phyloP scores from a whole-genome alignment of 2,797 vertebrate species.

The Pangasius mekongensis region DNA sequence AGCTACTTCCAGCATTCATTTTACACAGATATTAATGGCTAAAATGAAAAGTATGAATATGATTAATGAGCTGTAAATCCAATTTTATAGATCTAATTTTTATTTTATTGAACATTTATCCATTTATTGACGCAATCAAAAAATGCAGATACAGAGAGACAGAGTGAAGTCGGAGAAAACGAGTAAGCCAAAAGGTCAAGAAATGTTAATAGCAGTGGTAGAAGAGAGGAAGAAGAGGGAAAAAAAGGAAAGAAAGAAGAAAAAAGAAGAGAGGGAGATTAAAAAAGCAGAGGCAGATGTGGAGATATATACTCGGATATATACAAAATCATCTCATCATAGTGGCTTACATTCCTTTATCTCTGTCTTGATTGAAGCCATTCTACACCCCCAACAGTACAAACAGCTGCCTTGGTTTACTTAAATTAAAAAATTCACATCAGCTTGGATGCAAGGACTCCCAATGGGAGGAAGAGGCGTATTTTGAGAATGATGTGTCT shows the following conservation, averaged over 20 bases:
- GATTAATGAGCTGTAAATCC: neutral
- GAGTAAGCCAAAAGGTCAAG: neutral
- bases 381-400: neutral
- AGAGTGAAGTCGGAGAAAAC: neutral
- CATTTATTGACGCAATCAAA: neutral
- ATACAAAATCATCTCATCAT: neutral
- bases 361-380: neutral
- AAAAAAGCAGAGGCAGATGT: too few species aligned
- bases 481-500: constrained; percentile 25
- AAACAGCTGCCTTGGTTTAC: neutral
- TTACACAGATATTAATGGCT: too few species aligned
- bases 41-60: too few species aligned
- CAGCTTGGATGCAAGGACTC: constrained; percentile 3
- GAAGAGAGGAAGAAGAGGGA: too few species aligned
- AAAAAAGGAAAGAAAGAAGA: too few species aligned
- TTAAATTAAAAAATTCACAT: neutral
- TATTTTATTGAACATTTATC: neutral
- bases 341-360: neutral
- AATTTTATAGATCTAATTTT: neutral
- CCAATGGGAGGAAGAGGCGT: neutral
- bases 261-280: too few species aligned
- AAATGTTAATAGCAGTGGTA: neutral
- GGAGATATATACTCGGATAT: neutral
- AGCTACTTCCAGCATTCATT: neutral
- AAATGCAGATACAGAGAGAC: neutral